These are phyloP conservation scores for Magallana gigas DNA, from an alignment of 1,140 invertebrate species.

Conservation along the genomic window DNA sequence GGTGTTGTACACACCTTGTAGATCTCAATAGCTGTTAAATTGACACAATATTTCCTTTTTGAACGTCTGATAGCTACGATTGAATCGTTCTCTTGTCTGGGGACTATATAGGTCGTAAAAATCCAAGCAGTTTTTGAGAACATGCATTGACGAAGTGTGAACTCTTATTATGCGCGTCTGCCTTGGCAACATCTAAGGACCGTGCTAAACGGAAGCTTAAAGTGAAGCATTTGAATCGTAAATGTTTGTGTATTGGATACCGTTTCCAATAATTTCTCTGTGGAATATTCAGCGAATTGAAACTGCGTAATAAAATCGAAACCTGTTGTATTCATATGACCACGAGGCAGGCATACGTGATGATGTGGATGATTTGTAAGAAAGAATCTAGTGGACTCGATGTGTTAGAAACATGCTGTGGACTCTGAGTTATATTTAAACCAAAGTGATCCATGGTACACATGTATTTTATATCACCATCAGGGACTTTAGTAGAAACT, in stretches of 20 bases:
- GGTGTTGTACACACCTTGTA: background rate
- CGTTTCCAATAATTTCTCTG: no score
- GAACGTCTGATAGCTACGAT: background rate
- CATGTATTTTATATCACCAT: background rate
- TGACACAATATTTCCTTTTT: background rate
- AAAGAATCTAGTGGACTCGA: no score
- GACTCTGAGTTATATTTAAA: background rate
- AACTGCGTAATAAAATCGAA: no score
- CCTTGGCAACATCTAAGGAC: background rate
- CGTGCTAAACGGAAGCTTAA: no score
- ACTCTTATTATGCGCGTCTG: background rate
- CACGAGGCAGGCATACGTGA: no score
- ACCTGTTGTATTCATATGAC: no score
- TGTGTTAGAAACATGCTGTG: no score
- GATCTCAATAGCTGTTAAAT: background rate
- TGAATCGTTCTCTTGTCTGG: background rate
- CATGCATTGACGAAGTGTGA: background rate
- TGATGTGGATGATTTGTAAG: no score
- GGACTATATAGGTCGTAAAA: constrained; percentile 2
- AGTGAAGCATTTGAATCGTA: no score
- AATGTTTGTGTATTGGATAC: no score
- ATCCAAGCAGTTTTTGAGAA: background rate
- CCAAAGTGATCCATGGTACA: background rate
- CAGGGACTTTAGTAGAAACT: background rate
- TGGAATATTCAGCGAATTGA: no score